Evolutionary conservation across 2,113 vertebrate genomes (phyloP).

Genomic region (Lasiurus borealis): DNA sequence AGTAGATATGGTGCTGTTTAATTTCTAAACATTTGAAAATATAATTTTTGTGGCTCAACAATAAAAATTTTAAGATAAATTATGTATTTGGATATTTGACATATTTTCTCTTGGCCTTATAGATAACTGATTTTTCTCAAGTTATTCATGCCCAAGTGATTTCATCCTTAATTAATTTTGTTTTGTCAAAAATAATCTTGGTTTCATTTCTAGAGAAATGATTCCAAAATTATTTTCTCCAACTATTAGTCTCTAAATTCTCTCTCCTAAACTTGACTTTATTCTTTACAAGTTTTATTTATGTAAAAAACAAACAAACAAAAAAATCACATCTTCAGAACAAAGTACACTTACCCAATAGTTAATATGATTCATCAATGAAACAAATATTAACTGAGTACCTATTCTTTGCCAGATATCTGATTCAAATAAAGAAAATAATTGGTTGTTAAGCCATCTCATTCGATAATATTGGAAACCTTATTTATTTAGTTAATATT

Average conservation of each 20-base stretch:
- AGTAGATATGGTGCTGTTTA: constrained; percentile 57
- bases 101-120: constrained; percentile 74
- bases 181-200: constrained; percentile 57
- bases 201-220: constrained; percentile 32
- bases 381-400: not conserved
- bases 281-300: not conserved
- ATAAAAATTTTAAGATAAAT: constrained; percentile 76
- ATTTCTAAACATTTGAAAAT: constrained; percentile 78
- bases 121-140: constrained; percentile 81
- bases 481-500: not conserved
- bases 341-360: not conserved
- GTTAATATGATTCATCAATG: not conserved
- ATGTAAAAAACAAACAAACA: not conserved
- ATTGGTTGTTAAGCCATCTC: not conserved
- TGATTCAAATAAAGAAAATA: not conserved
- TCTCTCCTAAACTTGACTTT: constrained; percentile 8
- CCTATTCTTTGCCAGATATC: not conserved
- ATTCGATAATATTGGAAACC: constrained; percentile 1
- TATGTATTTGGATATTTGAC: constrained; percentile 73
- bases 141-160: constrained; percentile 62
- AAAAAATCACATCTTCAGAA: not conserved
- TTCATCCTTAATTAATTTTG: constrained; percentile 79
- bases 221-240: constrained; percentile 11
- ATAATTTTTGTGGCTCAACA: constrained; percentile 67
- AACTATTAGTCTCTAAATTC: not conserved